A percentile compares a stretch with the other conserved stretches of the same genome.
phyloP scores from a whole-genome alignment of 2,797 vertebrate genomes.

The Allobates femoralis region DNA sequence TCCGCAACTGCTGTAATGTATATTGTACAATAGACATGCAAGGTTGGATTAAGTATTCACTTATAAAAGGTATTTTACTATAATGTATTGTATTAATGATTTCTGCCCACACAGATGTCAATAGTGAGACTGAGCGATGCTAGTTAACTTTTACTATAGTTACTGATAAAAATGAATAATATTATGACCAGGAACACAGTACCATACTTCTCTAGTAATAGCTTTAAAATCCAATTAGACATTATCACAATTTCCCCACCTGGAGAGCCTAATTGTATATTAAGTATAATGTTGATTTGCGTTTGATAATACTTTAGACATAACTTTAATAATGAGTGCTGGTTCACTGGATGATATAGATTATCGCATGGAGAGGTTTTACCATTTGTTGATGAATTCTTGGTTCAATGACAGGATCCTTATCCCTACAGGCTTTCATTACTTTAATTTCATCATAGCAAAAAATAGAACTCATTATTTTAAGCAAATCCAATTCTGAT shows the following conservation, averaged over 20 bases:
- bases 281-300: neutral
- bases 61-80: neutral
- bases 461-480: conserved; percentile 1
- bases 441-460: neutral
- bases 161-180: neutral
- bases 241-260: conserved; percentile 1
- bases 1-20: too few relatives aligned
- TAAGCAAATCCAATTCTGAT: neutral
- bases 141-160: neutral
- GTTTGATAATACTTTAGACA: neutral
- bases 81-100: neutral
- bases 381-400: neutral
- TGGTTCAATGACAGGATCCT: neutral
- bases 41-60: neutral
- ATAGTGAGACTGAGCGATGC: neutral
- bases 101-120: neutral
- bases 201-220: neutral
- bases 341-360: neutral
- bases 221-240: neutral
- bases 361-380: neutral
- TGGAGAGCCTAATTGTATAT: neutral
- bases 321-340: neutral
- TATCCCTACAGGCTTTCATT: neutral
- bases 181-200: neutral
- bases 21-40: neutral